phyloP scores from a whole-genome alignment of 2,113 vertebrate species.

The Suncus etruscus region DNA sequence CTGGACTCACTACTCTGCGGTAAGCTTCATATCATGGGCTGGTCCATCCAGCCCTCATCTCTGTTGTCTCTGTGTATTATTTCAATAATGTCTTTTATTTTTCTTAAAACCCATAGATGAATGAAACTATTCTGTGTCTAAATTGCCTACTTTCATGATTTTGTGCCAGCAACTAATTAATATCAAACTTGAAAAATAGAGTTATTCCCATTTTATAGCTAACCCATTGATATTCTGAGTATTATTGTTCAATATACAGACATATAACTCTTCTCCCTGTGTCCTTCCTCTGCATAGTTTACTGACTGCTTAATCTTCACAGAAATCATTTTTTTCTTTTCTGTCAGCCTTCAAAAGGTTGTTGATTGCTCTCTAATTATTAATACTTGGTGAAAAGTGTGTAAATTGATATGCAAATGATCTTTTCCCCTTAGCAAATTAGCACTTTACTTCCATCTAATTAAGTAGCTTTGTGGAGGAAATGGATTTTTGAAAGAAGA shows the following conservation, averaged over 20 bases:
- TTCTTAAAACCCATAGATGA: no score
- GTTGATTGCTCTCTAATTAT: slow-evolving; percentile 82
- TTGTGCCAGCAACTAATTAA: neutral
- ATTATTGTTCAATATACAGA: neutral
- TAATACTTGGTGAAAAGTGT: slow-evolving; percentile 79
- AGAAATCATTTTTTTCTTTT: slow-evolving; percentile 67
- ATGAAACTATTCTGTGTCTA: no score
- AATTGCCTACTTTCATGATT: neutral
- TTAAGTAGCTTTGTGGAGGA: slow-evolving; percentile 80
- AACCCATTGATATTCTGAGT: slow-evolving; percentile 47
- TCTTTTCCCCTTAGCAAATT: slow-evolving; percentile 78
- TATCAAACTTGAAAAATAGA: slow-evolving; percentile 23
- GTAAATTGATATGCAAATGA: slow-evolving; percentile 83
- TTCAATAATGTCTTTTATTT: no score
- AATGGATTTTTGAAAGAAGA: slow-evolving; percentile 79
- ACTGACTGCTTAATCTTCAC: slow-evolving; percentile 32
- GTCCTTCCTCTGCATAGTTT: slow-evolving; percentile 43
- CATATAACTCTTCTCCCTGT: slow-evolving; percentile 13
- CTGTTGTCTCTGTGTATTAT: no score
- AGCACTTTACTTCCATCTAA: slow-evolving; percentile 82
- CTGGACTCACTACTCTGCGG: no score
- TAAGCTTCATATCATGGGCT: no score
- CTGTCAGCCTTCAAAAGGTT: slow-evolving; percentile 75
- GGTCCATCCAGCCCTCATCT: no score
- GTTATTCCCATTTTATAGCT: slow-evolving; percentile 64